These are phyloP conservation scores for Oscheius sp. DNA, from an alignment of 2,888 invertebrate genomes.

Conservation along the genomic window DNA sequence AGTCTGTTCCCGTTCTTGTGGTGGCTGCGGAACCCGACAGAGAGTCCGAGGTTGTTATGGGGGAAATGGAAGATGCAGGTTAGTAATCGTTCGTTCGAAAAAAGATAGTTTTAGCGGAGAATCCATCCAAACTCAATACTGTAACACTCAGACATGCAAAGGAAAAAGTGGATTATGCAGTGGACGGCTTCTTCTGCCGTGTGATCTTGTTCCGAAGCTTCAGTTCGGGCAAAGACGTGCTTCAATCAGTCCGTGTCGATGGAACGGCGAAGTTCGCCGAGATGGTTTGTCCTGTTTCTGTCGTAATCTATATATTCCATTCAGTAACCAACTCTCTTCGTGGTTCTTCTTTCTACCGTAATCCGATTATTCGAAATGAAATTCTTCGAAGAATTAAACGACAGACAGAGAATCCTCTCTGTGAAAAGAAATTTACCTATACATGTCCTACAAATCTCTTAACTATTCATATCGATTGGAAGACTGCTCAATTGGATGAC, in stretches of 20 bases:
- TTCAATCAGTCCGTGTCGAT: constrained; percentile 6
- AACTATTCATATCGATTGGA: constrained; percentile 63
- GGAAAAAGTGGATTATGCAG: constrained; percentile 50
- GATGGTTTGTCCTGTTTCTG: background rate
- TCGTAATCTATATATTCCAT: background rate
- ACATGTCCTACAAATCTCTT: constrained; percentile 66
- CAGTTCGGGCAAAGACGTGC: constrained; percentile 54
- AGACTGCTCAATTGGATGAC: constrained; percentile 28
- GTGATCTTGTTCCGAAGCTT: constrained; percentile 60
- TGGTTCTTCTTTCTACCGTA: constrained; percentile 16
- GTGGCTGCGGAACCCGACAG: constrained; percentile 55
- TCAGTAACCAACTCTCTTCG: constrained; percentile 9
- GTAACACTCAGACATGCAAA: constrained; percentile 59
- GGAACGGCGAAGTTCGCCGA: background rate
- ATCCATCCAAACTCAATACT: constrained; percentile 46
- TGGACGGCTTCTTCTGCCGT: constrained; percentile 63
- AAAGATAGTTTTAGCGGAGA: constrained; percentile 48
- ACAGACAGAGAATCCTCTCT: constrained; percentile 13
- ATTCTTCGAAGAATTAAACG: background rate
- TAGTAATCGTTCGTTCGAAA: constrained; percentile 16
- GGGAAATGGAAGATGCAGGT: constrained; percentile 61
- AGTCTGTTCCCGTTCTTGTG: constrained; percentile 52
- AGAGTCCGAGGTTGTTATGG: constrained; percentile 62
- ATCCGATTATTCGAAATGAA: constrained; percentile 9
- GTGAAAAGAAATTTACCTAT: constrained; percentile 57